Conservation (phyloP, 2,113 vertebrate species). For the Malurus melanocephalus region DNA sequence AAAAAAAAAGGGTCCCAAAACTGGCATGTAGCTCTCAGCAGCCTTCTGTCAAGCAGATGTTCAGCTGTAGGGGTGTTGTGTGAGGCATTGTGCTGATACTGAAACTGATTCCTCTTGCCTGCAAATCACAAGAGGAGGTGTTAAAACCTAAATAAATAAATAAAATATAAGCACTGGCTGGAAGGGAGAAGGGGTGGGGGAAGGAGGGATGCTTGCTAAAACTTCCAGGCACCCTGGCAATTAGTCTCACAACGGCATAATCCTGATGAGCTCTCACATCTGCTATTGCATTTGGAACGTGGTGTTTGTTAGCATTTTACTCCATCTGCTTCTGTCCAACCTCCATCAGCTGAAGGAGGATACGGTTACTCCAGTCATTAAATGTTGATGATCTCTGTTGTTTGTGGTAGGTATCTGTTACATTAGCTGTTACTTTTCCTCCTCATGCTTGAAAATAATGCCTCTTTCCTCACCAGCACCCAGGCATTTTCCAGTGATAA, state of each 20-base stretch:
- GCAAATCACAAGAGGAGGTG: constrained; percentile 33
- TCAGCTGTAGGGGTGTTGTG: not conserved
- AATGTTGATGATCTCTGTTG: constrained; percentile 17
- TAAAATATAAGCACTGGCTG: not conserved
- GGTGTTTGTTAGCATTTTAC: constrained; percentile 22
- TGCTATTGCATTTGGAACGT: not conserved
- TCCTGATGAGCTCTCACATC: constrained; percentile 30
- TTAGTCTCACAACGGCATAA: constrained; percentile 9
- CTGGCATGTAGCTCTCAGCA: not conserved
- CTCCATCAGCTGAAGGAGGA: constrained; percentile 23
- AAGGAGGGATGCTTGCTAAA: not conserved
- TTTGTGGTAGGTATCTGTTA: not conserved
- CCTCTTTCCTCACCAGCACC: not conserved
- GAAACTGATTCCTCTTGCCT: not conserved
- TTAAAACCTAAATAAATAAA: constrained; percentile 47
- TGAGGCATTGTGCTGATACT: not conserved
- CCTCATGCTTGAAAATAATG: not conserved
- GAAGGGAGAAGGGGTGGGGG: not conserved
- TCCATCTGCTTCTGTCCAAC: constrained; percentile 10
- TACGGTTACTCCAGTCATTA: constrained; percentile 35
- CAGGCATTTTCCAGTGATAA: not conserved
- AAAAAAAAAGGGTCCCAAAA: not conserved
- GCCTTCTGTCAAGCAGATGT: constrained; percentile 54
- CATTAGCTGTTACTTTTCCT: not conserved
- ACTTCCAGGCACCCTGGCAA: constrained; percentile 4